Percentiles rank a stretch among this genome's conserved stretches.
These are phyloP conservation scores for Lamellibrachia columna DNA, from an alignment of 2,888 invertebrate genomes.

Conservation along the genomic window DNA sequence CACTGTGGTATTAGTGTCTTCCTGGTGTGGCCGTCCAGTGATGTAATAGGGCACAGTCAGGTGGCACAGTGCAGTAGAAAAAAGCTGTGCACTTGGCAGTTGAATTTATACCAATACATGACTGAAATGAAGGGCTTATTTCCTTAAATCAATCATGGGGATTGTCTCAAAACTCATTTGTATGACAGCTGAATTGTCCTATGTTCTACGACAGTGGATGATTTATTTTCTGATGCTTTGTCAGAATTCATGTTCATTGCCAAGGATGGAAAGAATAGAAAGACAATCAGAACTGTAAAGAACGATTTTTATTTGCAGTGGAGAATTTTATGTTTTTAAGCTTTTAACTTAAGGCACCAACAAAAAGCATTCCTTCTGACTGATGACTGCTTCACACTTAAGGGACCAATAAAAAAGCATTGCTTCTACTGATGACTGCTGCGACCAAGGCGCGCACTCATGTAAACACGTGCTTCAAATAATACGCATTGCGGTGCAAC, in stretches of 20 bases:
- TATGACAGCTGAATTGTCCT: not conserved
- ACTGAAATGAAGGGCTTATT: not conserved
- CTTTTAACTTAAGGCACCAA: not conserved
- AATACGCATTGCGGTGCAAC: not conserved
- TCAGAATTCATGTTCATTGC: not conserved
- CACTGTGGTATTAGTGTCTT: not conserved
- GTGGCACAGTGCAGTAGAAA: not conserved
- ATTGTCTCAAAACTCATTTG: not conserved
- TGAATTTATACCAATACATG: constrained; percentile 12
- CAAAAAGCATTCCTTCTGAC: not conserved
- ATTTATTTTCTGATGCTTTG: not conserved
- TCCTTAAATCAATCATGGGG: not conserved
- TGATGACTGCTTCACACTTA: not conserved
- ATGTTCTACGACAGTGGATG: not conserved
- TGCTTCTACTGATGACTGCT: not conserved
- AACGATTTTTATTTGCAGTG: not conserved
- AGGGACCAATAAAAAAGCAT: not conserved
- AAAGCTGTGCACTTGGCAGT: not conserved
- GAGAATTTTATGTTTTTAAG: not conserved
- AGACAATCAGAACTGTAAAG: not conserved
- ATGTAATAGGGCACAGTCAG: not conserved
- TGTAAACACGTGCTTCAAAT: not conserved
- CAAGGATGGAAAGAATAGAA: not conserved
- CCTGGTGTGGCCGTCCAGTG: not conserved
- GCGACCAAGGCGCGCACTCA: not conserved